phyloP scores from a whole-genome alignment of 2,113 vertebrate genomes.

The Anhinga anhinga region DNA sequence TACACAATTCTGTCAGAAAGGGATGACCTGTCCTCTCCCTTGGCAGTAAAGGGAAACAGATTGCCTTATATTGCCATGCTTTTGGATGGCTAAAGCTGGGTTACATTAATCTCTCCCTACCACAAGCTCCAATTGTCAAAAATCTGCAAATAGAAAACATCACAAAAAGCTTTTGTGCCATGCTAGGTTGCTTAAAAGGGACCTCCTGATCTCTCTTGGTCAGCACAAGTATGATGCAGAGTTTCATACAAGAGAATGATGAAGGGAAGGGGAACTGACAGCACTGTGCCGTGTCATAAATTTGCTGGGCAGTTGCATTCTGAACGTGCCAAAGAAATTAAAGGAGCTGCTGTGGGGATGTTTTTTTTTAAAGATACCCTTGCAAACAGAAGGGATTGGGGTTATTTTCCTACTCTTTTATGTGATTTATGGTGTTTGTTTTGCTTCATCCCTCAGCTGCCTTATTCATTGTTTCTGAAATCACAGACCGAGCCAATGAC shows the following conservation, averaged over 20 bases:
- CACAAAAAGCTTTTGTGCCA: neutral
- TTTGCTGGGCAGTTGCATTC: neutral
- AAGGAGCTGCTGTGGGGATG: neutral
- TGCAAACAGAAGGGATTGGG: neutral
- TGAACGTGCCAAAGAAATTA: neutral
- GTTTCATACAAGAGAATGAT: neutral
- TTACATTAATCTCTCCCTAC: neutral
- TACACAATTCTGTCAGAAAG: neutral
- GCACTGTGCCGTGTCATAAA: neutral
- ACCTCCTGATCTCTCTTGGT: neutral
- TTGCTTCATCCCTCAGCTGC: slow-evolving; percentile 78
- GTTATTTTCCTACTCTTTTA: neutral
- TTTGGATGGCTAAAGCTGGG: neutral
- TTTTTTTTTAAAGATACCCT: neutral
- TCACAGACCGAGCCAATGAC: slow-evolving; percentile 90
- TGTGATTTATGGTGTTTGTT: neutral
- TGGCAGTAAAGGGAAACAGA: neutral
- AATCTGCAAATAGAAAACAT: neutral
- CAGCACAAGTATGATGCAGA: neutral
- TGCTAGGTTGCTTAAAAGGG: neutral
- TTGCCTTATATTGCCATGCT: neutral
- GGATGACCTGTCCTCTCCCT: neutral
- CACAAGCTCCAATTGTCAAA: neutral
- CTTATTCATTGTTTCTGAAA: slow-evolving; percentile 87
- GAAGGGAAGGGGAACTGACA: neutral